Evolutionary conservation across 2,113 vertebrate genomes (phyloP), one percentile per base, ranked within the genome.

Genomic region (Cololabis saira): DNA sequence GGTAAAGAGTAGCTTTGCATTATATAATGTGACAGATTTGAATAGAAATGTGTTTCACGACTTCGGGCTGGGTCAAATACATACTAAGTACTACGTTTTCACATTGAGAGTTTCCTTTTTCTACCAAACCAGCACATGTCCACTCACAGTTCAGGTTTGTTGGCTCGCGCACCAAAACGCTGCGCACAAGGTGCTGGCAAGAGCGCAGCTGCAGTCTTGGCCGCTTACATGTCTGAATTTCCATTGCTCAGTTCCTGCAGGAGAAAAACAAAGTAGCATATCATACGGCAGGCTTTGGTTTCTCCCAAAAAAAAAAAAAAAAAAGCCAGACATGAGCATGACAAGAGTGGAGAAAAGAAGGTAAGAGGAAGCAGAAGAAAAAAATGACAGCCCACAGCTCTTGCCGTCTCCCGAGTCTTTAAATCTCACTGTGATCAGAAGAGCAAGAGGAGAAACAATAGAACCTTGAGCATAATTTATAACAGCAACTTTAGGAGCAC

Each of bases 361-460:
- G 37, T 63, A 64, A 64, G 70, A 57, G 27, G 54, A 73, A 50
- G 73, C 44, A 73, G 59, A 41, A 33, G n/a, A n/a, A 47, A 27
- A 55, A 78, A 83, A 71, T 64, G 74, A 85, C 76, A 85, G 76
- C 86, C 82, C 2, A 60, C 69, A 87, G 85, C 75, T 81, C 52
- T 66, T 33, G 43, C 72, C 73, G 53, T 81, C 84, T 82, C 82
- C 84, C 61, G 24, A 21, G 50, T 76, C 78, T 82, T 77, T 80
- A 85, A 84, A 87, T 85, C 76, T 69, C 27, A 70, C 85, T 60
- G 27, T 82, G 83, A 91, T 91, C 88, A 85, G 70, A 87, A 54
- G 73, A 80, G 72, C 63, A 67, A 81, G 72, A 62, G 61, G 76
- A 67, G 48, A 67, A 69, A 83, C 76, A 84, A 88, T 68, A 30